A percentile compares a stretch with the other conserved stretches of the same genome.
Evolutionary conservation across 2,888 invertebrate species (phyloP).

Genomic region (Glaucopsyche alexis): DNA sequence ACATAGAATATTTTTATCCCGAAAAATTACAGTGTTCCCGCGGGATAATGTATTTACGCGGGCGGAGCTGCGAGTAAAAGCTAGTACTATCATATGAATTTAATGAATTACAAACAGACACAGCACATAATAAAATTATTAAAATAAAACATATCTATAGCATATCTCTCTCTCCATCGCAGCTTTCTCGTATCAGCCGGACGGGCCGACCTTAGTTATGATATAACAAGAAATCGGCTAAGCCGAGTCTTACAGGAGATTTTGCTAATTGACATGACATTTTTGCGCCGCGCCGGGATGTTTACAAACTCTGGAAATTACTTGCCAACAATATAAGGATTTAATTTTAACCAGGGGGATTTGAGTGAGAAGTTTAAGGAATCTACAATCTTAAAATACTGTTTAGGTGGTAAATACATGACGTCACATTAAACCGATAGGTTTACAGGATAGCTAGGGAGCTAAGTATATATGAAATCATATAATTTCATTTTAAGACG

Average conservation of each 20-base stretch:
- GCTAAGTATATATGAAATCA: too few species aligned
- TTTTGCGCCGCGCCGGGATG: constrained; percentile 46
- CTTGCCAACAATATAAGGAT: constrained; percentile 4
- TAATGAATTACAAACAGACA: too few species aligned
- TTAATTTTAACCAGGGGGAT: background rate
- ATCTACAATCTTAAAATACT: background rate
- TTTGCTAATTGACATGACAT: constrained; percentile 75
- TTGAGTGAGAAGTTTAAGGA: background rate
- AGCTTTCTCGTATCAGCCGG: constrained; percentile 46
- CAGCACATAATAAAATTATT: too few species aligned
- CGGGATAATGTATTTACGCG: too few species aligned
- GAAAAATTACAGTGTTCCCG: too few species aligned
- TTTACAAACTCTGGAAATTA: constrained; percentile 31
- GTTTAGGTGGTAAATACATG: background rate
- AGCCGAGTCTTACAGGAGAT: constrained; percentile 67
- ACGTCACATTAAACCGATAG: too few species aligned
- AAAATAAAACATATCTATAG: background rate
- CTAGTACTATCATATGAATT: too few species aligned
- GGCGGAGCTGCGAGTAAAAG: too few species aligned
- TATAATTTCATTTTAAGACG: too few species aligned
- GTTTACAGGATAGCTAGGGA: too few species aligned
- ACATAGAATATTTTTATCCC: too few species aligned
- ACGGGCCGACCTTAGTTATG: constrained; percentile 63
- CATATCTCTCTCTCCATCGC: constrained; percentile 28
- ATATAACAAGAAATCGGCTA: constrained; percentile 69